Base-by-base conservation (phyloP, 2,888 invertebrate species). In the Macrostomum cliftonense region DNA sequence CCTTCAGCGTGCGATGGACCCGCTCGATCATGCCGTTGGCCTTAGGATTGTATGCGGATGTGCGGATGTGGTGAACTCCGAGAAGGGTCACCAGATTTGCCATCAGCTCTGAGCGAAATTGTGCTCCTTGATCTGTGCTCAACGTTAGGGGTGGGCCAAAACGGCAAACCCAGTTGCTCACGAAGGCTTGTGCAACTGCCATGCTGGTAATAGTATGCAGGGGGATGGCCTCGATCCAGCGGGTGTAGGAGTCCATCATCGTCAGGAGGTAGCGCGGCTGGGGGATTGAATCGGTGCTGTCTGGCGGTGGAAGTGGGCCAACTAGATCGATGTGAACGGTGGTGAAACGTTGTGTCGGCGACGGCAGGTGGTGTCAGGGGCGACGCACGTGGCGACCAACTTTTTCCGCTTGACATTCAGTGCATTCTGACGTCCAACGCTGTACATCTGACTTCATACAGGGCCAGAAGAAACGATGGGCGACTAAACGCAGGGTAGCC, bases 241-340 rank as follows among this genome's bases (percentile, higher is more conserved):
- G 21, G 19, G 55, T 55, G 50, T 56, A 53, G 0, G 63, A 36
- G 49, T 65, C 63, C 1, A 66, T 53, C 14, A 43, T 40, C 5
- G 61, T 63, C 11, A 60, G 42, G 12, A 53, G 53, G 49, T 59
- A 61, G 1, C 59, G 59, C 1, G 17, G 40, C 11, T 36, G n/a
- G 12, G 20, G 7, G n/a, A 42, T 12, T 17, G 50, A 9, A 7
- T 28, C 28, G 28, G 9, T 9, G 28, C 5, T 28, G 28, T 28
- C 28, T 4, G 28, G 28, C 28, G 9, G 28, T 14, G 69, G 65
- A 11, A 71, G 52, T 0, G 70, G 71, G 1, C 70, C 69, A 1
- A 73, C 61, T 7, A 73, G 55, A 55, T 73, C 70, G 2, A 73
- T 58, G 55, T 72, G 69, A 5, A 71, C 28, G 9, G 28, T 28